Evolutionary conservation across 1,140 invertebrate species (phyloP), one percentile per base, ranked within the genome.

Genomic region (Drosophila ohnishii): DNA sequence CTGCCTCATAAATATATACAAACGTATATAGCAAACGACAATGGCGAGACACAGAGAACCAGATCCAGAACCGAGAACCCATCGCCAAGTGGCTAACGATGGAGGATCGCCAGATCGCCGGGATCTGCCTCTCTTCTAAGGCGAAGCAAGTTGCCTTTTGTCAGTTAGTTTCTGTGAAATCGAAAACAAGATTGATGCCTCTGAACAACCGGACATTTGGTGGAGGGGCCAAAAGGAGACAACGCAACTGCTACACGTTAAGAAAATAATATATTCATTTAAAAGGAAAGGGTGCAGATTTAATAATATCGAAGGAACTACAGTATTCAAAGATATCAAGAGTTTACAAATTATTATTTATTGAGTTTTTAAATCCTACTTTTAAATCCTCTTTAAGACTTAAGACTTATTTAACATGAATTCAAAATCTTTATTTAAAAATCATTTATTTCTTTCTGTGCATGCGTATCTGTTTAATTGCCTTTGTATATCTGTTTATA

Each of bases 171-270:
- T 69, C 66, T 83, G 78, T 83, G 83, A 87, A 87, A 87, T 83
- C 83, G 83, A 87, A 87, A 87, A 87, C 83, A 77, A 83, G 84
- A 88, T 87, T 87, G 84, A 87, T 88, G 72, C 66, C 45, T 44
- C 32, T 25, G 28, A 16, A 5, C 59, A 75, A 56, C 76, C 69
- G 69, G 77, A 74, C 69, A 40, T 37, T 51, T 42, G 53, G 44
- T 6, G 37, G n/a, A 0, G 45, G 28, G 56, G 51, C 8, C 56
- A 58, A 70, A 60, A 64, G 70, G 78, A 78, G 78, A 63, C 63
- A 77, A 67, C 59, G 70, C 82, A 87, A 83, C 82, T 87, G 81
- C 67, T 69, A 39, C 51, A 55, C 13, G 13, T 13, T 1, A 37
- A 35, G 1, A 22, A 53, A 53, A 53, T 34, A 0, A 1, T 34